These are phyloP conservation scores for Drosophila incognita DNA, from an alignment of 2,888 invertebrate species.

Conservation along the genomic window DNA sequence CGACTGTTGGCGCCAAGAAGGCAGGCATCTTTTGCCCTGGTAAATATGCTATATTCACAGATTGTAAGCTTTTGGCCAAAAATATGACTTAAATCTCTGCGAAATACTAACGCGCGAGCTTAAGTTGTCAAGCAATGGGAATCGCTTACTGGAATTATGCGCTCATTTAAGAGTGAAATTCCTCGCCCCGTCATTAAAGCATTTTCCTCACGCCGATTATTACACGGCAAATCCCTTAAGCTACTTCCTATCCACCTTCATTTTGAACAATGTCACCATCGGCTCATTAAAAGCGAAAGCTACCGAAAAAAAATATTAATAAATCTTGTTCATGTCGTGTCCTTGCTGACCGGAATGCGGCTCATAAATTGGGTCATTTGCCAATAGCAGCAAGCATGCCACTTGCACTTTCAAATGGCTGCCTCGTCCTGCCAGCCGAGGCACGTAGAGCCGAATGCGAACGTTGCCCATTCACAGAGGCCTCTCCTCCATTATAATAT, in stretches of 20 bases:
- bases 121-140: background rate
- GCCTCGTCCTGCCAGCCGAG: constrained; percentile 38
- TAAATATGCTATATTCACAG: constrained; percentile 7
- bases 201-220: constrained; percentile 16
- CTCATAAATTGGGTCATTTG: constrained; percentile 79
- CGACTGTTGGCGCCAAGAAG: background rate
- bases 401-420: constrained; percentile 80
- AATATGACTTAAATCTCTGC: background rate
- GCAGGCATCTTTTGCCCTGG: background rate
- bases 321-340: constrained; percentile 38
- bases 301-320: constrained; percentile 49
- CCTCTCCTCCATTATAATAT: constrained; percentile 65
- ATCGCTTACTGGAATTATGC: background rate
- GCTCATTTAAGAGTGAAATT: background rate
- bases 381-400: constrained; percentile 71
- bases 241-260: constrained; percentile 17
- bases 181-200: background rate
- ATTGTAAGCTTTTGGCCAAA: background rate
- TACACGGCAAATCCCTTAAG: constrained; percentile 16
- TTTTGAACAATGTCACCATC: constrained; percentile 11
- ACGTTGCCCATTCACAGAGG: constrained; percentile 4
- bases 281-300: constrained; percentile 63
- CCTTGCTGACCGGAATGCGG: constrained; percentile 69
- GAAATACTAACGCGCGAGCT: background rate
- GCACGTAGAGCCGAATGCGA: constrained; percentile 49